Conservation (phyloP, 2,113 vertebrate species). For the Hydrolagus affinis region DNA sequence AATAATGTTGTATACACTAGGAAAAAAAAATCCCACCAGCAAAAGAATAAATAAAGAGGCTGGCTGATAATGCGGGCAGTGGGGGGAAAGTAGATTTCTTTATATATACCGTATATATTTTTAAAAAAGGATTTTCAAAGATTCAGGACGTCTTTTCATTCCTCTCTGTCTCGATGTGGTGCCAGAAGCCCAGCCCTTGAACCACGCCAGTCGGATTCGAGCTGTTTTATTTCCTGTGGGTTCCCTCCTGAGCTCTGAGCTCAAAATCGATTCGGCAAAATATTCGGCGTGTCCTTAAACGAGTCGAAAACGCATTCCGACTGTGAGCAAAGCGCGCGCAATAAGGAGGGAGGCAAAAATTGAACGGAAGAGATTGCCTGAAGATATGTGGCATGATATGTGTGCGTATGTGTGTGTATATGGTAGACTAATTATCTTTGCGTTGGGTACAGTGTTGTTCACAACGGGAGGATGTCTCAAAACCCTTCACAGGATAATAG, state of each 20-base stretch:
- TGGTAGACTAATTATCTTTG: too few relatives aligned
- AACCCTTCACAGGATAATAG: too few relatives aligned
- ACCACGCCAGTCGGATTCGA: background rate
- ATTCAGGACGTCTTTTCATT: background rate
- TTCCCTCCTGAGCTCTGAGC: background rate
- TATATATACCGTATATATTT: too few relatives aligned
- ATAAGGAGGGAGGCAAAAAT: background rate
- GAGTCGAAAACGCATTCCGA: background rate
- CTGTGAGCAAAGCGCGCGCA: background rate
- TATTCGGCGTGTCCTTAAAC: background rate
- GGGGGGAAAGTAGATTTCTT: too few relatives aligned
- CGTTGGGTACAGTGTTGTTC: too few relatives aligned
- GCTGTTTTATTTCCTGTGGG: background rate
- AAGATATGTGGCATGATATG: background rate
- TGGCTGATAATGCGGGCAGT: background rate
- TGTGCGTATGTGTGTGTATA: too few relatives aligned
- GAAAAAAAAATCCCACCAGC: background rate
- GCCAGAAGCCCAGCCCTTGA: background rate
- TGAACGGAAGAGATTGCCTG: too few relatives aligned
- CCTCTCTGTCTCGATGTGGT: background rate
- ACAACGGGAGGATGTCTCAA: too few relatives aligned
- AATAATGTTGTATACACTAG: too few relatives aligned
- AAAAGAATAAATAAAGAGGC: conserved; percentile 8
- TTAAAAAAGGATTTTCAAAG: too few relatives aligned
- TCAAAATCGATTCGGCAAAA: background rate